Evolutionary conservation across 2,113 vertebrate genomes (phyloP).

Genomic region (Sylvilagus bachmani): DNA sequence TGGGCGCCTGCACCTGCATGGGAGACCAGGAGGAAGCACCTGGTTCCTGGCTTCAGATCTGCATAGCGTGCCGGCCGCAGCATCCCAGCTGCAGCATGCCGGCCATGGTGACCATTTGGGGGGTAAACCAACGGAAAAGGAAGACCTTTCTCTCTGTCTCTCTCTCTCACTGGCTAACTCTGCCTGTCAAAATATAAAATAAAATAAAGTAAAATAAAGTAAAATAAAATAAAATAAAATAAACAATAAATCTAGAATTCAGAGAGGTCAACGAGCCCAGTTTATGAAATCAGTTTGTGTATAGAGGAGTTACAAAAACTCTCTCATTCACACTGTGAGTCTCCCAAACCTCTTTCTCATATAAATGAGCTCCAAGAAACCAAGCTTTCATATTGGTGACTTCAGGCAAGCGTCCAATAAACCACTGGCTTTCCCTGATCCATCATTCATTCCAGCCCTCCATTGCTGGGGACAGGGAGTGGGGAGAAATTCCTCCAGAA

Average conservation of each 20-base stretch:
- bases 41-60: no score
- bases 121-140: no score
- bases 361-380: not conserved
- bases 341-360: not conserved
- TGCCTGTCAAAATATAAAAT: no score
- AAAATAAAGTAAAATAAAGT: no score
- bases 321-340: not conserved
- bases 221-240: no score
- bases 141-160: no score
- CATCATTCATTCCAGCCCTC: not conserved
- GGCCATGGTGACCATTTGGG: no score
- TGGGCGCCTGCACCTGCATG: no score
- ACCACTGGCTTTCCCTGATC: not conserved
- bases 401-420: not conserved
- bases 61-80: no score
- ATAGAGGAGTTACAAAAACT: not conserved
- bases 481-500: not conserved
- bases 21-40: no score
- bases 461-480: not conserved
- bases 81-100: no score
- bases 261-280: not conserved
- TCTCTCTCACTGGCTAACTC: no score
- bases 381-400: not conserved
- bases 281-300: slow-evolving; percentile 18
- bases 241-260: not conserved